These are phyloP conservation scores for Hydropsyche betteni DNA, from an alignment of 2,888 invertebrate genomes.

Conservation along the genomic window DNA sequence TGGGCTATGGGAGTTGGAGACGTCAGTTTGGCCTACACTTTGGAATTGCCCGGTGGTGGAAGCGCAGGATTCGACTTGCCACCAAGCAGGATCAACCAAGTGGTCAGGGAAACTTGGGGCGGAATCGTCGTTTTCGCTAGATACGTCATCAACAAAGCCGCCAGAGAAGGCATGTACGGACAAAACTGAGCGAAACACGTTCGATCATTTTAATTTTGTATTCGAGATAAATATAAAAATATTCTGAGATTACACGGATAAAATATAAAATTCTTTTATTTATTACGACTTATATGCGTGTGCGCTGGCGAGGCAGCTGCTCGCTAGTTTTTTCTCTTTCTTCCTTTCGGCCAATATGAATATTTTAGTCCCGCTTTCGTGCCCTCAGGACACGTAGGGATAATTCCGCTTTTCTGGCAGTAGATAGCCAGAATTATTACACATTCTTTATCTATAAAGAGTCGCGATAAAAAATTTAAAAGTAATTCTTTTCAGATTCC, in stretches of 20 bases:
- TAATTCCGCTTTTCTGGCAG: background rate
- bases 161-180: background rate
- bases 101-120: slow-evolving; percentile 69
- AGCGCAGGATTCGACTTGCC: slow-evolving; percentile 67
- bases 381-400: slow-evolving; percentile 23
- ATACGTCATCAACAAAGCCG: slow-evolving; percentile 54
- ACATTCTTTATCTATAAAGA: background rate
- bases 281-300: slow-evolving; percentile 15
- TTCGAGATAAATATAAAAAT: no score
- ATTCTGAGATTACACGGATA: no score
- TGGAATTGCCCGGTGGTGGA: slow-evolving; percentile 70
- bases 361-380: slow-evolving; percentile 26
- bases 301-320: background rate
- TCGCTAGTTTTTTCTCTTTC: background rate
- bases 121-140: slow-evolving; percentile 65
- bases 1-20: slow-evolving; percentile 68
- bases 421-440: slow-evolving; percentile 17
- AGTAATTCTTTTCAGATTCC: background rate
- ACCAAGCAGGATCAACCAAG: slow-evolving; percentile 65
- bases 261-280: background rate
- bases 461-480: slow-evolving; percentile 4
- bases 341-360: slow-evolving; percentile 20
- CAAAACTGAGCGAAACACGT: no score
- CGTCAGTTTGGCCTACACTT: slow-evolving; percentile 69
- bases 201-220: no score